These are phyloP conservation scores for Dolichomitus sp. DNA, from an alignment of 2,888 invertebrate species.

Conservation along the genomic window DNA sequence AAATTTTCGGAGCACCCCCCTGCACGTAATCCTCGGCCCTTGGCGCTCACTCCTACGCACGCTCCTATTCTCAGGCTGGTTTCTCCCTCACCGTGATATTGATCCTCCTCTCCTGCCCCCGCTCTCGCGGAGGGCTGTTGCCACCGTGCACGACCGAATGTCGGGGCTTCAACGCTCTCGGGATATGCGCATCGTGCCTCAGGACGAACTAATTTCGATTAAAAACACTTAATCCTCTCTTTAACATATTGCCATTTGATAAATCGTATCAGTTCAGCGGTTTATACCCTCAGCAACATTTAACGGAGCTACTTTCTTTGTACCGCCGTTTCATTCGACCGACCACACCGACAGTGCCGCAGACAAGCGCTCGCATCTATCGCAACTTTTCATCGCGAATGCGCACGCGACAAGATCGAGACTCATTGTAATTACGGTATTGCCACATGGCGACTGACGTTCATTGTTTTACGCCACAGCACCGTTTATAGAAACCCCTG, in stretches of 20 bases:
- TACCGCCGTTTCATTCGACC: not conserved
- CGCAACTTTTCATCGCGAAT: constrained; percentile 5
- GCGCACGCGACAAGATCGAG: not conserved
- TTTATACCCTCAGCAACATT: not conserved
- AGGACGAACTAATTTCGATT: constrained; percentile 9
- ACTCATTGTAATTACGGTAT: constrained; percentile 11
- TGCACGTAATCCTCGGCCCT: constrained; percentile 75
- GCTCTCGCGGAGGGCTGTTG: constrained; percentile 67
- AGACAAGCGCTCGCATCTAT: constrained; percentile 14
- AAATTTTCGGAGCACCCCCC: constrained; percentile 71
- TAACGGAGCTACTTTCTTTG: not conserved
- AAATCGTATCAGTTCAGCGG: not conserved
- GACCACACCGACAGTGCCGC: not conserved
- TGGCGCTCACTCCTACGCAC: constrained; percentile 73
- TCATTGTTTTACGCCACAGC: not conserved
- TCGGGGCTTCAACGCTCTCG: constrained; percentile 45
- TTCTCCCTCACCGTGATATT: constrained; percentile 83
- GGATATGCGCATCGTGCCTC: constrained; percentile 32
- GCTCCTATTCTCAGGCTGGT: constrained; percentile 77
- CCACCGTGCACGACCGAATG: constrained; percentile 57
- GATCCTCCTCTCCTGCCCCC: constrained; percentile 78
- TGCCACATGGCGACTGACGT: not conserved
- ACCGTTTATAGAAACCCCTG: not conserved
- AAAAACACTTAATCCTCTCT: constrained; percentile 2
- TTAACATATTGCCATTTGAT: not conserved